Base-by-base conservation (phyloP, 1,140 invertebrate genomes). In the Scaptomyza graminum region DNA sequence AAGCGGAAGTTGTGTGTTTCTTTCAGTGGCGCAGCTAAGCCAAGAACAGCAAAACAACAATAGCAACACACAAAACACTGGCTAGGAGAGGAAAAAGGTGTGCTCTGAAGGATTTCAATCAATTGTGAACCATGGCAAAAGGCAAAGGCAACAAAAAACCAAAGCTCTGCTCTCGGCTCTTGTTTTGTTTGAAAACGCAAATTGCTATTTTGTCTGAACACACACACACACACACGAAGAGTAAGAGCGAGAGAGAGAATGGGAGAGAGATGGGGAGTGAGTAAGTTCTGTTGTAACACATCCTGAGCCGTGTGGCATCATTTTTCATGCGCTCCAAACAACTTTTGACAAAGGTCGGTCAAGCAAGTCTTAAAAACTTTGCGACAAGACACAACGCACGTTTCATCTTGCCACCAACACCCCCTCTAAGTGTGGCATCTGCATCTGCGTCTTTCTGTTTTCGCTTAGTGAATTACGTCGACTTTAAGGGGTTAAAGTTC, bases 341-440 rank as follows among this genome's bases (percentile, higher is more conserved):
- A 87, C 83, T 87, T 87, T 83, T 87, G 83, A 87, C 83, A 87
- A 87, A 87, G 83, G 83, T 87, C 83, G 83, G 83, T 87, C 83
- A 87, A 87, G 83, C 83, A 83, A 87, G 83, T 87, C 83, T 87
- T 87, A 87, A 87, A 87, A 87, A 87, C 84, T 87, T 87, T 87
- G 79, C 84, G 82, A 87, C 78, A 88, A 87, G 83, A 87, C 82
- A 87, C 82, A 88, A 88, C 82, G 82, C 81, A 85, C 81, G 82
- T 85, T 85, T 79, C 69, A 62, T 66, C 79, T 57, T 52, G 41
- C 22, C 28, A 31, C 54, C 8, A 7, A 1, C 39, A 11, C 13
- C 6, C 39, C 0, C 16, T 13, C 8, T 8, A n/a, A 5, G 5
- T 31, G 41, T 52, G 54, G 52, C 69, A 72, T 72, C 69, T 72